A percentile compares a stretch with the other conserved stretches of the same genome.
These are phyloP conservation scores for Drosophila hamatofila DNA, from an alignment of 2,888 invertebrate genomes.

Conservation along the genomic window DNA sequence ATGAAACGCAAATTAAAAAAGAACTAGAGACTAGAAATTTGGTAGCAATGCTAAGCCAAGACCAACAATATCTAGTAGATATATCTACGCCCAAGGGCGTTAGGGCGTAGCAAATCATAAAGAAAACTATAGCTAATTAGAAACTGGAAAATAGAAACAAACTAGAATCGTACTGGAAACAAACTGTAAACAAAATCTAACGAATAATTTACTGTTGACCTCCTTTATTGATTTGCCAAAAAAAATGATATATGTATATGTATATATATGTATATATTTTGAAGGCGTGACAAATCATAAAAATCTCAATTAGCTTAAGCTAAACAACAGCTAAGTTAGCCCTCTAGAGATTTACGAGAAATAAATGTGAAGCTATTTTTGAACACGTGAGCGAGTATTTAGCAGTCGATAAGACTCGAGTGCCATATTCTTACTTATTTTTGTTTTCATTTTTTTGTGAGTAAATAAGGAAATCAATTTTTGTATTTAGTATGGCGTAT, in stretches of 20 bases:
- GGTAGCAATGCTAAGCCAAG: neutral
- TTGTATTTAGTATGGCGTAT: conserved; percentile 36
- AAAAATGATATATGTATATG: too few species aligned
- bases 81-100: neutral
- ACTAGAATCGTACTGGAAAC: too few species aligned
- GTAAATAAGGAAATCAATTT: conserved; percentile 64
- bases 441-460: neutral
- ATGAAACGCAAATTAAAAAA: too few species aligned
- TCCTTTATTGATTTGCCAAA: too few species aligned
- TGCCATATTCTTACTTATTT: neutral
- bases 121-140: neutral
- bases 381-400: neutral
- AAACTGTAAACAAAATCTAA: too few species aligned
- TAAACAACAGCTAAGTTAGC: neutral
- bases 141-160: too few species aligned
- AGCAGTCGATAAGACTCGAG: neutral
- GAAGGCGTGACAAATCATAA: too few species aligned
- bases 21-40: neutral
- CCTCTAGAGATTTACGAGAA: neutral
- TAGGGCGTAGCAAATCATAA: neutral
- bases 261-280: too few species aligned
- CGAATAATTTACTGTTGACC: too few species aligned
- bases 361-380: neutral
- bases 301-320: too few species aligned
- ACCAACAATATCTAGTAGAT: neutral